Evolutionary conservation across 1,140 invertebrate species (phyloP).

Genomic region (Piezodorus guildinii): DNA sequence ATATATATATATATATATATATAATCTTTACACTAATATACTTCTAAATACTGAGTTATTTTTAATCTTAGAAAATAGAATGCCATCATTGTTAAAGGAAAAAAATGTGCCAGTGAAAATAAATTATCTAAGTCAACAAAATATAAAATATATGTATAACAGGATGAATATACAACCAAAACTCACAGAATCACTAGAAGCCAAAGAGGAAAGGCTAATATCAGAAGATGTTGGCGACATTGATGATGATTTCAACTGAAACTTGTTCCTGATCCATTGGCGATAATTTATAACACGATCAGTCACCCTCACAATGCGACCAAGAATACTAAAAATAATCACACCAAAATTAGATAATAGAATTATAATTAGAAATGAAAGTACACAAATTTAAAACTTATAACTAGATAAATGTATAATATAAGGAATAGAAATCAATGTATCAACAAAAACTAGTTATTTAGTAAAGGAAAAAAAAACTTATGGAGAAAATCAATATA

Average conservation of each 20-base stretch:
- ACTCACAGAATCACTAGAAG: slow-evolving; percentile 27
- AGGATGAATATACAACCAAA: neutral
- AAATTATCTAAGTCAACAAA: no score
- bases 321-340: slow-evolving; percentile 53
- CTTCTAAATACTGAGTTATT: no score
- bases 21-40: no score
- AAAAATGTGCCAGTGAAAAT: no score
- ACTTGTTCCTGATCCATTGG: slow-evolving; percentile 54
- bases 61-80: no score
- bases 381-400: neutral
- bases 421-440: no score
- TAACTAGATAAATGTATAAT: neutral
- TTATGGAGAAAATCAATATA: no score
- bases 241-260: slow-evolving; percentile 33
- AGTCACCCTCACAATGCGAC: slow-evolving; percentile 81
- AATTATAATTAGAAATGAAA: neutral
- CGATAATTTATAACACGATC: slow-evolving; percentile 89
- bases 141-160: no score
- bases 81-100: no score
- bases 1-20: no score
- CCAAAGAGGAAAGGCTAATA: slow-evolving; percentile 23
- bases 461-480: no score
- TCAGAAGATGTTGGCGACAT: slow-evolving; percentile 23
- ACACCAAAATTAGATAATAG: neutral
- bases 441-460: no score